phyloP scores from a whole-genome alignment of 1,140 invertebrate species.

The Brachionus manjavacas region DNA sequence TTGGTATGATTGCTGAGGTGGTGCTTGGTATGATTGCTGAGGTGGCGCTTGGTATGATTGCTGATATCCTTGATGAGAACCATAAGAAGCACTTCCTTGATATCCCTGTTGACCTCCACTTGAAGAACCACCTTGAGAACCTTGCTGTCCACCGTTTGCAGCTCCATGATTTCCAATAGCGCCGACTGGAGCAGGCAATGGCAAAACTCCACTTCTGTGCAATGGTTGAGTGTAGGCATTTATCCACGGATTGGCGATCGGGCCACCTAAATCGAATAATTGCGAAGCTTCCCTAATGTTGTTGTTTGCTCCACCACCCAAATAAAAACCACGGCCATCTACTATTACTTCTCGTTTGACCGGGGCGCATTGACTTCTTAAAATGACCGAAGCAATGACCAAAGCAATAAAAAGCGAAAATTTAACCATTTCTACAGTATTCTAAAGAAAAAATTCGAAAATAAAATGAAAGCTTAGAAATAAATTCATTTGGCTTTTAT shows the following conservation, averaged over 20 bases:
- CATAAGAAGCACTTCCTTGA: neutral
- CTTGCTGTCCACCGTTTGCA: neutral
- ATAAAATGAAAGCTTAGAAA: neutral
- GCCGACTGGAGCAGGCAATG: neutral
- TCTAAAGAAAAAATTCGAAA: neutral
- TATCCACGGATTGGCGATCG: slow-evolving; percentile 30
- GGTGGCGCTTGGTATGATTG: neutral
- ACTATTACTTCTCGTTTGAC: neutral
- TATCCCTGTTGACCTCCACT: neutral
- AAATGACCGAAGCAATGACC: neutral
- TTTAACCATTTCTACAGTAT: slow-evolving; percentile 31
- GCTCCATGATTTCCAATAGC: neutral
- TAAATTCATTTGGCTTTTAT: neutral
- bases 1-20: neutral
- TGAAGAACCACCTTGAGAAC: neutral
- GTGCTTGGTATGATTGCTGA: neutral
- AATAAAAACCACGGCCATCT: slow-evolving; percentile 27
- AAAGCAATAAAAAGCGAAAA: neutral
- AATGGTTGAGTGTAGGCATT: slow-evolving; percentile 39
- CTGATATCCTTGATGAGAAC: neutral
- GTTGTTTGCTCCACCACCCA: slow-evolving; percentile 37
- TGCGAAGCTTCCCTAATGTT: slow-evolving; percentile 37
- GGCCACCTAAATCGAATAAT: slow-evolving; percentile 34
- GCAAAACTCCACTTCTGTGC: slow-evolving; percentile 24
- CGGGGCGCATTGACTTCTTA: neutral